Base-by-base conservation (phyloP, 1,140 invertebrate genomes). In the Nilaparvata lugens region DNA sequence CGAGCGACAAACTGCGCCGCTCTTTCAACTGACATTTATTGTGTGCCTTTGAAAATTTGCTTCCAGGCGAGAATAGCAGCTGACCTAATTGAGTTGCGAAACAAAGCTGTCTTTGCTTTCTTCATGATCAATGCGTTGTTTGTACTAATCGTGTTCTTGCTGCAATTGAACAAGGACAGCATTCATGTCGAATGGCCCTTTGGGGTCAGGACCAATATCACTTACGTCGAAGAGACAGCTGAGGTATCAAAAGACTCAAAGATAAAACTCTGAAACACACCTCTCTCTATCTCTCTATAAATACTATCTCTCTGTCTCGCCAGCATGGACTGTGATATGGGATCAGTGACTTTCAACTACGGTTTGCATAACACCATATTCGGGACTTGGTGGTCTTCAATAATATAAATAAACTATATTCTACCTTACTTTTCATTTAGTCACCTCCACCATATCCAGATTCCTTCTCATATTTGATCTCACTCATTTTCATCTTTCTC, bases 91-190 rank as follows among this genome's bases (percentile, higher is more conserved):
- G 92, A 95, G 70, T 83, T 97, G 68, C 82, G 95, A 68, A 97
- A 97, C 84, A 95, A 95, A 77, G 90, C 92, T 67, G 93, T 96
- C 62, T 97, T 97, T 76, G 92, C 92, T 69, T 98, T 97, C 86
- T 91, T 97, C 80, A 97, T 99, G 93, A 89, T 97, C 80, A 99
- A 99, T 84, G 91, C 95, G 76, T 86, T 98, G 70, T 98, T 98
- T 83, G 93, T 98, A 73, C 86, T 98, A 77, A 92, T 97, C 76
- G 93, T 98, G 71, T 94, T 98, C 80, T 88, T 97, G 76, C 88
- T 98, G 70, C 95, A 98, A 87, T 83, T 96, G 77, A 95, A 96
- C 81, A 97, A 96, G 85, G 91, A 96, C 80, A 88, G 91, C 78
- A 82, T 95, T 70, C 92, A 95, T 79, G 85, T 96, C 77, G 81